Percentiles rank a stretch among this genome's conserved stretches.
phyloP scores from a whole-genome alignment of 2,888 invertebrate species.

The Ophraella communa region DNA sequence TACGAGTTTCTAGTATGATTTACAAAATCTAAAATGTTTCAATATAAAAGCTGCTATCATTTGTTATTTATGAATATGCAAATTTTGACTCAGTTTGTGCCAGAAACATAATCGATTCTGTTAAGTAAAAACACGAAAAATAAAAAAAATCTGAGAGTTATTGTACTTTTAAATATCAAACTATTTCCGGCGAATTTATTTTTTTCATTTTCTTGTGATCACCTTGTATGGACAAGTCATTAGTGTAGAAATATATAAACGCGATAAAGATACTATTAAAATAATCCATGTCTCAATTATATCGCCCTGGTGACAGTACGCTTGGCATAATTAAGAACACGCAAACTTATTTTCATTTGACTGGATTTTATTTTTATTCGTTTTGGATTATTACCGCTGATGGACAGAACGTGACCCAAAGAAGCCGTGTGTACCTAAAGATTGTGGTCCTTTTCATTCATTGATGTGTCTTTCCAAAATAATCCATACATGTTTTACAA shows the following conservation, averaged over 20 bases:
- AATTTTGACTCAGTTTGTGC: too few relatives aligned
- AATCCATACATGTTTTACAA: too few relatives aligned
- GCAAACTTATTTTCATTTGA: constrained; percentile 38
- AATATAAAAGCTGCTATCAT: too few relatives aligned
- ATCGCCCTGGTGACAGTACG: constrained; percentile 42
- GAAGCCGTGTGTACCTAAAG: background rate
- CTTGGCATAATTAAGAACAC: constrained; percentile 43
- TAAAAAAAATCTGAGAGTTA: too few relatives aligned
- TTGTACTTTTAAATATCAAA: background rate
- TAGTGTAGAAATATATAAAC: constrained; percentile 29
- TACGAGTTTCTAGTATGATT: too few relatives aligned
- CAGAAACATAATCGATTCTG: too few relatives aligned
- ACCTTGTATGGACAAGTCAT: constrained; percentile 29
- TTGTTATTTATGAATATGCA: too few relatives aligned
- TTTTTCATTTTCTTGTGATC: background rate
- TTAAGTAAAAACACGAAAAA: too few relatives aligned
- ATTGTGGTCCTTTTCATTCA: too few relatives aligned
- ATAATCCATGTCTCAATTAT: constrained; percentile 40
- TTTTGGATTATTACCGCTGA: constrained; percentile 9
- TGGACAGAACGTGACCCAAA: background rate
- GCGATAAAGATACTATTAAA: constrained; percentile 37
- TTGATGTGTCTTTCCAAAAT: too few relatives aligned
- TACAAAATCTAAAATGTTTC: too few relatives aligned
- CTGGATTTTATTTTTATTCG: constrained; percentile 20
- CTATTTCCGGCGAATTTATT: background rate